Evolutionary conservation across 1,140 invertebrate species (phyloP).

Genomic region (Aphis gossypii): DNA sequence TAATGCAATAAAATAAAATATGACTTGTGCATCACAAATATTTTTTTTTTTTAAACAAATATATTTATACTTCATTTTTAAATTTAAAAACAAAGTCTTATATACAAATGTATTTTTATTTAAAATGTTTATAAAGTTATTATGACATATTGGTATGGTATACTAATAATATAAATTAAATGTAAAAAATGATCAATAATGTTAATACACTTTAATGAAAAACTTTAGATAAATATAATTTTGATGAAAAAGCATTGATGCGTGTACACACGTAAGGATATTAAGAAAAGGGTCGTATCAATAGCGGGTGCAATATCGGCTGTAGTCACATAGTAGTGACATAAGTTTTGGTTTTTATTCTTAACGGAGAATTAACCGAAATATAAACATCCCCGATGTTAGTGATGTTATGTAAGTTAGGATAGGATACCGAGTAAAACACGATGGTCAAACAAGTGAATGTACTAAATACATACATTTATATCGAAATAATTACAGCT

Average conservation of each 20-base stretch:
- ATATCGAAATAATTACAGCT: background rate
- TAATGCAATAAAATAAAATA: background rate
- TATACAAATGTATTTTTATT: background rate
- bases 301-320: background rate
- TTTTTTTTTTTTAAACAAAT: no score
- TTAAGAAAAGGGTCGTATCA: background rate
- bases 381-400: background rate
- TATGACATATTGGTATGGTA: no score
- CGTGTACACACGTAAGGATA: background rate
- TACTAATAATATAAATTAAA: background rate
- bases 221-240: background rate
- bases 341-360: background rate
- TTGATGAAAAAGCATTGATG: background rate
- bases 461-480: background rate
- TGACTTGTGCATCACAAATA: background rate
- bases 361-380: background rate
- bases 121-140: background rate
- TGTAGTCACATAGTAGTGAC: background rate
- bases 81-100: background rate
- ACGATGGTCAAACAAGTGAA: background rate
- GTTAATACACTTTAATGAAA: background rate
- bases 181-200: background rate
- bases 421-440: background rate
- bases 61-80: background rate
- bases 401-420: background rate